Conservation (phyloP, 2,797 vertebrate genomes). For the Halcyon chelicuti region DNA sequence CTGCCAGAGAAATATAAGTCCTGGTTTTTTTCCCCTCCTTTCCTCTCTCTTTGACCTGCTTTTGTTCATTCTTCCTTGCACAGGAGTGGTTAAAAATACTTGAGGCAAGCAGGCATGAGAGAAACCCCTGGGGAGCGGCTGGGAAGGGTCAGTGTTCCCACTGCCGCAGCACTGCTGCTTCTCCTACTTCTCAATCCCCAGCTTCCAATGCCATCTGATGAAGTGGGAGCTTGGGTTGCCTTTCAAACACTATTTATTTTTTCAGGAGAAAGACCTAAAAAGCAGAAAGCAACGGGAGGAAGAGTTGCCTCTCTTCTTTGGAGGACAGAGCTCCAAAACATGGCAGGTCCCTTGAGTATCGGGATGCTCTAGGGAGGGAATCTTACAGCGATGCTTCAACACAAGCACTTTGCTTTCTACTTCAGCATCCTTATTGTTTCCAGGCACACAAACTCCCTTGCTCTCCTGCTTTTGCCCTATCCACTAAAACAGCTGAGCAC, state of each 20-base stretch:
- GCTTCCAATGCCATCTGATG: neutral
- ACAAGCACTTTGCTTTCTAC: neutral
- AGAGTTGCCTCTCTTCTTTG: neutral
- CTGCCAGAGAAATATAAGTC: neutral
- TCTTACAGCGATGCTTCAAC: neutral
- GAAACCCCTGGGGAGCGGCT: neutral
- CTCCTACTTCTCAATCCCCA: neutral
- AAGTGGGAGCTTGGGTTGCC: neutral
- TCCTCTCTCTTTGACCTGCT: neutral
- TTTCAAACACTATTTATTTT: neutral
- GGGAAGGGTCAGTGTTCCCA: neutral
- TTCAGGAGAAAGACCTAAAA: neutral
- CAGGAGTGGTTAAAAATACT: neutral
- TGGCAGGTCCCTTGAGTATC: neutral
- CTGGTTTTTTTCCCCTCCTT: fast-evolving
- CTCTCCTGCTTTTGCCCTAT: neutral
- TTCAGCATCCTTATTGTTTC: neutral
- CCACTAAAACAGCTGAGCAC: neutral
- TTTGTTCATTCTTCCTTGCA: neutral
- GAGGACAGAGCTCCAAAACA: neutral
- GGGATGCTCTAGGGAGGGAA: neutral
- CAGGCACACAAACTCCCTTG: neutral
- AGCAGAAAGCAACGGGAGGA: neutral
- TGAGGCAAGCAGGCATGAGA: neutral
- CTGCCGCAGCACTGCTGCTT: fast-evolving